A percentile compares a stretch with the other conserved stretches of the same genome.
These are phyloP conservation scores for Colletes latitarsis DNA, from an alignment of 1,140 invertebrate genomes.

Conservation along the genomic window DNA sequence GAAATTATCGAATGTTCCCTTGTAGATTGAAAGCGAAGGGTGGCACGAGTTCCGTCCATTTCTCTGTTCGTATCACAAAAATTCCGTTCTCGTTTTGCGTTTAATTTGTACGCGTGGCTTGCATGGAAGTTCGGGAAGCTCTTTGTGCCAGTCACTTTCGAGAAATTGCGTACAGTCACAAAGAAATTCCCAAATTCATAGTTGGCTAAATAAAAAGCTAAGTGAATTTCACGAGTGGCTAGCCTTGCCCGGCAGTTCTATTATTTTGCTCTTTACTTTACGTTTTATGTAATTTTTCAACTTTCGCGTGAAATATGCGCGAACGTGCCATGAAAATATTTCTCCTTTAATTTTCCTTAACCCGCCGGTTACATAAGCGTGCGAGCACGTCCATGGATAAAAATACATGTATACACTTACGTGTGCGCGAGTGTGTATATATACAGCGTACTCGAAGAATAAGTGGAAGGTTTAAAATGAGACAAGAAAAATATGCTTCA, in stretches of 20 bases:
- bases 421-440: no score
- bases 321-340: slow-evolving; percentile 30
- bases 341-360: slow-evolving; percentile 62
- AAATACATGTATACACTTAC: no score
- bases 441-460: neutral
- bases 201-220: slow-evolving; percentile 20
- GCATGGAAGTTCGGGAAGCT: neutral
- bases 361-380: slow-evolving; percentile 2
- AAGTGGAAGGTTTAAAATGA: neutral
- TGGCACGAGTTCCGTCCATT: no score
- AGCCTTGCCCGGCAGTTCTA: neutral
- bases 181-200: slow-evolving; percentile 16
- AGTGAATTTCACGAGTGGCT: slow-evolving; percentile 9
- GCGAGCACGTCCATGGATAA: no score
- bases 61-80: neutral
- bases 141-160: neutral
- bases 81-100: neutral
- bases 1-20: neutral
- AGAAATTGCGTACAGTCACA: neutral
- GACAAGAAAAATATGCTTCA: no score
- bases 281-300: slow-evolving; percentile 3
- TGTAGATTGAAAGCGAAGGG: no score
- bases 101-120: neutral
- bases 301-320: slow-evolving; percentile 5
- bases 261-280: slow-evolving; percentile 5